Evolutionary conservation across 2,113 vertebrate species (phyloP), one percentile per base, ranked within the genome.

Genomic region (Bos indicus): DNA sequence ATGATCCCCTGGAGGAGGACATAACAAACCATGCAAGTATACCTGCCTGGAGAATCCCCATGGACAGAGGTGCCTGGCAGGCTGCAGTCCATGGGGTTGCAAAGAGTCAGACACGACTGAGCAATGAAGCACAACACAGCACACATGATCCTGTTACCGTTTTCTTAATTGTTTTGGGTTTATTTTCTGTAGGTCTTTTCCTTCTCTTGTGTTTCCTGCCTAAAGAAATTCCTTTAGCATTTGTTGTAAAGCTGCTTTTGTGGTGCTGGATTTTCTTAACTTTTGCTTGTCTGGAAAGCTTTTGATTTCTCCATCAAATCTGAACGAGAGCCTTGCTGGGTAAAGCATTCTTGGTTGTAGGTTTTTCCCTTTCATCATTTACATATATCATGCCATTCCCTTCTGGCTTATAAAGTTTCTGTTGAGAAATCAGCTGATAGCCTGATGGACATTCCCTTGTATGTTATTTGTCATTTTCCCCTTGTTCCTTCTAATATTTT

Each of bases 121-220:
- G 19, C n/a, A 11, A 11, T 0, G 19, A 71, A 71, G 67, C 67
- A 6, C 5, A 23, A 1, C 67, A 36, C 19, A 36, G n/a, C n/a
- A 36, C n/a, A 71, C 64, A 36, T 5, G n/a, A 21, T 71, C 64
- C 67, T 36, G 1, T 71, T 36, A 36, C n/a, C 19, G 0, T 71
- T 71, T 71, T 71, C 67, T 71, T 71, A 12, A 36, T 71, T 71
- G n/a, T 23, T 71, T 23, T 0, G n/a, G 5, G n/a, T 71, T 71
- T 21, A 12, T 71, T 36, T 23, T 36, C 67, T 36, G 17, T 36
- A 71, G n/a, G n/a, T 36, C 64, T 71, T 71, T 71, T 23, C n/a
- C 67, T 36, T 71, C 67, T 23, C 10, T 36, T 23, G 19, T 36
- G 64, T 71, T 36, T 71, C n/a, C n/a, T 71, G n/a, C 21, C n/a